Evolutionary conservation across 2,888 invertebrate genomes (phyloP).

Genomic region (Leptothorax acervorum): DNA sequence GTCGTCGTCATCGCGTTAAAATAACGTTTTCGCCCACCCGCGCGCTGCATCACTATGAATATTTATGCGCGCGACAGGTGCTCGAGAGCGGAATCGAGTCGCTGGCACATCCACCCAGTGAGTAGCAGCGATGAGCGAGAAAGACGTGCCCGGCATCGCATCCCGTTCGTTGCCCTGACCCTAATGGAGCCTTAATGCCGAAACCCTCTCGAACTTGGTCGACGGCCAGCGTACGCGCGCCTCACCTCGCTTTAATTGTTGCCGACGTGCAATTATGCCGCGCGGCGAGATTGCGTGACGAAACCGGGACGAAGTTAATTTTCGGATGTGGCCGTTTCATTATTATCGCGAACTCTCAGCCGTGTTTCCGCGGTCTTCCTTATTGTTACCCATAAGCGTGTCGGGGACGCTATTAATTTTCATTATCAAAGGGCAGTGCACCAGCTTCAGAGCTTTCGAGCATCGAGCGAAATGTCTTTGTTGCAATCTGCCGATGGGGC

Average conservation of each 20-base stretch:
- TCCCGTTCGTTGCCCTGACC: background rate
- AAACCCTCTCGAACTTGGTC: slow-evolving; percentile 17
- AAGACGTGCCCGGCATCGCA: slow-evolving; percentile 22
- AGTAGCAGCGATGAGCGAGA: background rate
- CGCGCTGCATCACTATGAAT: slow-evolving; percentile 26
- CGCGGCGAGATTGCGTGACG: slow-evolving; percentile 40
- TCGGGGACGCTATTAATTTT: slow-evolving; percentile 35
- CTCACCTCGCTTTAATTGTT: slow-evolving; percentile 27
- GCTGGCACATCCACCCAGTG: background rate
- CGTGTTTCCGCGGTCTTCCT: slow-evolving; percentile 12
- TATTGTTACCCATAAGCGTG: slow-evolving; percentile 13
- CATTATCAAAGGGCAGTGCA: slow-evolving; percentile 13
- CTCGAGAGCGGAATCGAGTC: slow-evolving; percentile 20
- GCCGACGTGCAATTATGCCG: slow-evolving; percentile 34
- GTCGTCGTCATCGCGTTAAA: slow-evolving; percentile 35
- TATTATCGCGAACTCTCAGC: slow-evolving; percentile 37
- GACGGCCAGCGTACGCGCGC: slow-evolving; percentile 4
- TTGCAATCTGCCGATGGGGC: slow-evolving; percentile 14
- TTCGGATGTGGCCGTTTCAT: slow-evolving; percentile 45
- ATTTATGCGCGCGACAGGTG: slow-evolving; percentile 45
- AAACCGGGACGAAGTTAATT: slow-evolving; percentile 43
- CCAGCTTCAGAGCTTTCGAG: background rate
- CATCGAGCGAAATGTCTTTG: slow-evolving; percentile 23
- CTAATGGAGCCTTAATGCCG: slow-evolving; percentile 31
- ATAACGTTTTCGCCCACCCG: slow-evolving; percentile 7